Base-by-base conservation (phyloP, 2,113 vertebrate species). In the Climacteris rufus region DNA sequence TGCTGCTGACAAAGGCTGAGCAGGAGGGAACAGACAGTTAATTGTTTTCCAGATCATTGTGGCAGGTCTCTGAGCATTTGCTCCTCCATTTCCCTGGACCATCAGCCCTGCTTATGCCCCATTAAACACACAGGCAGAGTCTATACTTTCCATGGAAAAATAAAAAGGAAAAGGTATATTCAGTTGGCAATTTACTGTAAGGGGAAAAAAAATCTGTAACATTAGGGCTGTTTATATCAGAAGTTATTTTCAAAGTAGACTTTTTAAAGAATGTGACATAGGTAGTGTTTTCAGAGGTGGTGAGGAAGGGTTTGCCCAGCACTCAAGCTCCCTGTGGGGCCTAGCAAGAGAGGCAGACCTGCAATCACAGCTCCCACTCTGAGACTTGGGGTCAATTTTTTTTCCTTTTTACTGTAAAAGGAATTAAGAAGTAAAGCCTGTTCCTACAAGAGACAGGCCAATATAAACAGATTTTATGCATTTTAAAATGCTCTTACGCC, bases 41-140 rank as follows among this genome's bases (percentile, higher is more conserved):
- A 85, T 89, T 96, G 93, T 95, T 85, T 84, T 74, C 77, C 23
- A 87, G 70, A 80, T 63, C n/a, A 35, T 13, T 56, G 76, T 87
- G 61, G 74, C 80, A 81, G 69, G 24, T 80, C 75, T 72, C 45
- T 0, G 2, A 94, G 57, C 35, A 44, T 45, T 88, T 76, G 66
- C 40, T 89, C 82, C 70, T 70, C 63, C 54, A 22, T 57, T 94
- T 72, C 39, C 53, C 65, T 27, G 24, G 28, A 42, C 70, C 54
- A 3, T 59, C 68, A 64, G 64, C 39, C 61, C 80, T n/a, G 20
- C 14, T 75, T 24, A 50, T 25, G 80, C 69, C 57, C 76, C 90
- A 92, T 92, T 78, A 80, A 89, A 65, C 70, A 86, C 52, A n/a
- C 0, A 3, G 42, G 59, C 37, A 80, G 63, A 56, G 16, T 56